Evolutionary conservation across 1,140 invertebrate species (phyloP), one percentile per base, ranked within the genome.

Genomic region (Ceratitis capitata): DNA sequence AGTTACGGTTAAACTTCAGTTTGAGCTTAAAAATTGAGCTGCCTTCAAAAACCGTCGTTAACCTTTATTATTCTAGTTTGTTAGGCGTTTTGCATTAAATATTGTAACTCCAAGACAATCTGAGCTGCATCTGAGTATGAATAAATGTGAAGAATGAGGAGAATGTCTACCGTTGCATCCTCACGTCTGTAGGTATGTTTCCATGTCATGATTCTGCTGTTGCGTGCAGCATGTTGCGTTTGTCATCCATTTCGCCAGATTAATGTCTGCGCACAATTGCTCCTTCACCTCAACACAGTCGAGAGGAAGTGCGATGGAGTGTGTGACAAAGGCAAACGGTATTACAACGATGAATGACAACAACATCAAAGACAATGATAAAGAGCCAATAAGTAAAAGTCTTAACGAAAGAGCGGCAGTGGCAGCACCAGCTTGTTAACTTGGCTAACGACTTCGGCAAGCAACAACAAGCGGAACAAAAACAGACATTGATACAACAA

Each of bases 201-300:
- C n/a, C n/a, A n/a, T 56, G 26, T 32, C 12, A 61, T 32, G 0
- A 10, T 1, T 39, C 32, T 23, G 39, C 32, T 23, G 39, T 12
- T 78, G n/a, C 16, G 39, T 78, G 69, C 69, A 78, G 45, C 42
- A 78, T 78, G 69, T 78, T 78, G 39, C 69, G 16, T 78, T 78
- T 78, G 69, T 45, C 35, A 26, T 39, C 19, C 32, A 78, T 78
- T 78, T 45, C 69, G 26, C 69, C 42, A 78, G 69, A 78, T 78
- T 78, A 78, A 78, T 78, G 39, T 78, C 69, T 45, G 35, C 42
- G 35, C 42, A 45, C 39, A 78, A 45, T 78, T 78, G 69, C 69
- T 45, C 69, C 45, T 78, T 78, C 69, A 78, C 69, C 69, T 78
- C 19, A 45, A 78, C n/a, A 78, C 39, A 78, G 45, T 45, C 39